Evolutionary conservation across 2,888 invertebrate species (phyloP).

Genomic region (Eilema griseolum): DNA sequence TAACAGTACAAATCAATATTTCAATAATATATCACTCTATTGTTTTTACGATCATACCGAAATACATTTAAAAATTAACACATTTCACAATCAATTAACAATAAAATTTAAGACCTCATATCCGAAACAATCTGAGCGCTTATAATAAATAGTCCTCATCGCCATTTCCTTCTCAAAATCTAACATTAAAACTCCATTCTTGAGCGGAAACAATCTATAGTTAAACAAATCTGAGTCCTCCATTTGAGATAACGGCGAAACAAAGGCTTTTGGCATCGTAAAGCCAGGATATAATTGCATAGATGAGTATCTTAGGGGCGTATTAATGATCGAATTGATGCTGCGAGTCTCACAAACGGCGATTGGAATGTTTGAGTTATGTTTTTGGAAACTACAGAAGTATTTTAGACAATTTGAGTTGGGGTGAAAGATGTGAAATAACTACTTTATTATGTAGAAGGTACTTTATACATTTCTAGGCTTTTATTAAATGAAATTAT

Average conservation of each 20-base stretch:
- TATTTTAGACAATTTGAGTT: not conserved
- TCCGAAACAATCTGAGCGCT: not conserved
- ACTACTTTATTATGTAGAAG: too few relatives aligned
- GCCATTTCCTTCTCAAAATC: slow-evolving; percentile 16
- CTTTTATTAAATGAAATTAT: too few relatives aligned
- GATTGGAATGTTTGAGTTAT: slow-evolving; percentile 18
- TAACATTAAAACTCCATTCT: slow-evolving; percentile 26
- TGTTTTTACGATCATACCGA: too few relatives aligned
- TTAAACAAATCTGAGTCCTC: slow-evolving; percentile 36
- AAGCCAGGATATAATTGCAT: slow-evolving; percentile 47
- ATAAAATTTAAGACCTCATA: not conserved
- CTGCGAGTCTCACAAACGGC: slow-evolving; percentile 21
- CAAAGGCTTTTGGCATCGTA: slow-evolving; percentile 41
- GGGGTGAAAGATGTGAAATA: not conserved
- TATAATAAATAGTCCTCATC: slow-evolving; percentile 7
- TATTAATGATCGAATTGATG: slow-evolving; percentile 42
- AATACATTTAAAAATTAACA: too few relatives aligned
- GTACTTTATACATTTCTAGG: too few relatives aligned
- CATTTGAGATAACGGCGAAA: slow-evolving; percentile 37
- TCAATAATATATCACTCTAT: too few relatives aligned
- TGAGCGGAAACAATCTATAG: slow-evolving; percentile 29
- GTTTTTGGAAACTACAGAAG: slow-evolving; percentile 10
- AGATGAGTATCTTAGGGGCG: slow-evolving; percentile 41
- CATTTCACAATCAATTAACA: not conserved
- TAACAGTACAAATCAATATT: too few relatives aligned